Percentiles rank a stretch among this genome's conserved stretches.
Conservation (phyloP, 2,113 vertebrate species). For the Paratilapia polleni region DNA sequence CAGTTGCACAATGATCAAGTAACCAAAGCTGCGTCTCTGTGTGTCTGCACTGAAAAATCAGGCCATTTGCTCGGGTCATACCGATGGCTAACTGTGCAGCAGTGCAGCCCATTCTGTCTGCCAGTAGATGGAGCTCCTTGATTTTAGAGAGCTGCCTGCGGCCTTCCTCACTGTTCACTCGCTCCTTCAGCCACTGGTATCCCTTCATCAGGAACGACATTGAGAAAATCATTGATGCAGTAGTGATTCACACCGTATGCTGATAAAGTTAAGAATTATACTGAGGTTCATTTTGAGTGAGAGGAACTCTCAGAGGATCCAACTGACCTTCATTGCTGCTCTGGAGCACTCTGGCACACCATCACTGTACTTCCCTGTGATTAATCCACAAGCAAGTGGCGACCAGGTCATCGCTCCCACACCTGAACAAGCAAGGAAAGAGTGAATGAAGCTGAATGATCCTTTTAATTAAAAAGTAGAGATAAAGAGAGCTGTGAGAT, state of each 20-base stretch:
- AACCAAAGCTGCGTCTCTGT: neutral
- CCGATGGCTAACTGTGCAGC: constrained; percentile 95
- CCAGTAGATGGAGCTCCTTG: constrained; percentile 95
- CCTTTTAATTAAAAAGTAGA: neutral
- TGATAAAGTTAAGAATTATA: constrained; percentile 19
- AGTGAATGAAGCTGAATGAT: neutral
- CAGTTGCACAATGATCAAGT: neutral
- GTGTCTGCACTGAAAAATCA: neutral
- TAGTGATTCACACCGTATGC: constrained; percentile 28
- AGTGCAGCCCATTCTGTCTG: constrained; percentile 94
- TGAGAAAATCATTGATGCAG: constrained; percentile 28
- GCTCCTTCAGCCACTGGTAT: constrained; percentile 98
- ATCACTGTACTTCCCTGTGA: constrained; percentile 91
- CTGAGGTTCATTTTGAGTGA: neutral
- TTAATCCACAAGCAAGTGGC: constrained; percentile 89
- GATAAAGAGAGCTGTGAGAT: neutral
- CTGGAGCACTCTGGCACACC: constrained; percentile 86
- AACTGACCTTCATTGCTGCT: constrained; percentile 87
- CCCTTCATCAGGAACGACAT: constrained; percentile 78
- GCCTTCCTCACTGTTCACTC: constrained; percentile 95
- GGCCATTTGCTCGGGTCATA: constrained; percentile 51
- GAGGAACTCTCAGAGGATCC: constrained; percentile 26
- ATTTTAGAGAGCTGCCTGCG: constrained; percentile 95
- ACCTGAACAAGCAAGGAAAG: constrained; percentile 73
- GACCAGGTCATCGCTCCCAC: constrained; percentile 95